Evolutionary conservation across 92 coral and sea anemone species (phyloP), one percentile per base, ranked within the genome.

Genomic region (Porites lobata): DNA sequence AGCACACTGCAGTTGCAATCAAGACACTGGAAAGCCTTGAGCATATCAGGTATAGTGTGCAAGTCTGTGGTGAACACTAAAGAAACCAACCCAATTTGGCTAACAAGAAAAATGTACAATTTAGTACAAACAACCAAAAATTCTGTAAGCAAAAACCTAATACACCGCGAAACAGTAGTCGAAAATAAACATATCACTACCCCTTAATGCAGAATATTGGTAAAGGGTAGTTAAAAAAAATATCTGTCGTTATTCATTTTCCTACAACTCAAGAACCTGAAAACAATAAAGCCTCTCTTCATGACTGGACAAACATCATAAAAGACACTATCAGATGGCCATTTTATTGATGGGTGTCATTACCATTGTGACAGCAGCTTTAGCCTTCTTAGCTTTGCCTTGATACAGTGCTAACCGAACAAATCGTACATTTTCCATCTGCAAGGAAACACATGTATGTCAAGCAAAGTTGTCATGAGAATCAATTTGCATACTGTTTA

Each of bases 351-450:
- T 38, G 5, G 47, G 15, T 67, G 3, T 6, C 72, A 93, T 92
- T 72, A 97, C 99, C 98, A 97, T 83, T 12, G 98, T 97, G 14
- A 91, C 87, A 32, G 98, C 97, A 10, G 96, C 96, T 62, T 91
- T 91, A 29, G 91, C 78, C 58, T 92, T 92, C 79, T 87, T 89
- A n/a, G 96, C 95, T 76, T 88, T 93, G 20, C 98, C 99, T 84
- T 97, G 99, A 76, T 95, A 94, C 20, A 97, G 87, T 7, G 98
- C 98, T 13, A 97, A 83, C 59, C 92, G 98, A 63, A 97, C 87
- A 72, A 95, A 94, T 32, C 99, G 98, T 5, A 97, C 98, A 76
- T 97, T 97, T 85, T 97, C 99, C 90, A 94, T 92, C 98, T 95
- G 82, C 1, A 72, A 78, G 21, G 65, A 83, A 68, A 54, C 10